Base-by-base conservation (phyloP, 2,797 vertebrate species). In the Acrocephalus scirpaceus region DNA sequence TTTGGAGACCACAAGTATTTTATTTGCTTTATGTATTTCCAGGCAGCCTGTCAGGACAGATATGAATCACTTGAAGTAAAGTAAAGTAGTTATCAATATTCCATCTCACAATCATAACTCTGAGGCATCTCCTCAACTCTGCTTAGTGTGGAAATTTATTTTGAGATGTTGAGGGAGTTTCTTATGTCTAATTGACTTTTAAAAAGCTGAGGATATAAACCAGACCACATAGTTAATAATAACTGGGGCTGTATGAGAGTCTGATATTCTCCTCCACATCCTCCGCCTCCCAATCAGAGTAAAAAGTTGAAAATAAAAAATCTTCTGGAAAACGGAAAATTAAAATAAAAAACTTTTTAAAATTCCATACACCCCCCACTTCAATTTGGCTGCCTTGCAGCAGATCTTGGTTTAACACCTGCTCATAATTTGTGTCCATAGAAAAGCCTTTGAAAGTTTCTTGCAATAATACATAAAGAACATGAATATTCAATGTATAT, bases 91-190 rank as follows among this genome's bases (percentile, higher is more conserved):
- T 92, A 58, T 57, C 71, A 36, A 29, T 94, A 85, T 64, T 85
- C 53, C 30, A 81, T 87, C 40, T 82, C 44, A 25, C n/a, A 54
- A 29, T 36, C 25, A 17, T 93, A 86, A 54, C 16, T 94, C 45
- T 91, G 53, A 93, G 75, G 57, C 38, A 27, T 86, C 22, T 89
- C 66, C 29, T 69, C 57, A 65, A 3, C 26, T 80, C 58, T 65
- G 22, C 47, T 65, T 88, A 65, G 58, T 57, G 57, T 86, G 53
- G 17, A 83, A 90, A 64, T 88, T 86, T 92, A 60, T 87, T 90
- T 85, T 86, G 81, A 83, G 85, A 72, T 71, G 21, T 58, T 77
- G 54, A 80, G 40, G 58, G 53, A 89, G n/a, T 82, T 86, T 95
- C 61, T 94, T 30, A 30, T 90, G 60, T 79, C 60, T 91, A 62